phyloP scores from a whole-genome alignment of 53 echinoderm and acorn worm genomes.

The Henricia sp. region DNA sequence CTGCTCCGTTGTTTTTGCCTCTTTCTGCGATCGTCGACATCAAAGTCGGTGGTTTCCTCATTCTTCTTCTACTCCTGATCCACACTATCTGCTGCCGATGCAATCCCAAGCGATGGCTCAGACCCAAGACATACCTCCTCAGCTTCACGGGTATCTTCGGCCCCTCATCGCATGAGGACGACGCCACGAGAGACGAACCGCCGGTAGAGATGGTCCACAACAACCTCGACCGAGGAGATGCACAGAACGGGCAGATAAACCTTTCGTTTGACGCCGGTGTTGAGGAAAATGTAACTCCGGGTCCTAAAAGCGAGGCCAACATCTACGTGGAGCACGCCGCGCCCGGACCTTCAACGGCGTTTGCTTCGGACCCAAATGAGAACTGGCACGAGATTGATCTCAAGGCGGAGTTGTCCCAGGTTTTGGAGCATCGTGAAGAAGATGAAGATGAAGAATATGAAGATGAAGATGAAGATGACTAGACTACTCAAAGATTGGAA shows the following conservation, averaged over 20 bases:
- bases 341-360: background rate
- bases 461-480: too few relatives aligned
- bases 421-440: too few relatives aligned
- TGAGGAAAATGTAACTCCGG: background rate
- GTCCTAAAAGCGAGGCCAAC: background rate
- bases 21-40: background rate
- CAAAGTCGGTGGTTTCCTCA: constrained; percentile 4
- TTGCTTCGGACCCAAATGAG: background rate
- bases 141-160: constrained; percentile 17
- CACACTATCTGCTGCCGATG: constrained; percentile 27
- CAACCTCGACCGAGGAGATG: background rate
- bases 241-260: background rate
- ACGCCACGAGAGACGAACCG: background rate
- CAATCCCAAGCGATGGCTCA: constrained; percentile 14
- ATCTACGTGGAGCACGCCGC: background rate
- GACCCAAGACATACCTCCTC: constrained; percentile 14
- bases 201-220: background rate
- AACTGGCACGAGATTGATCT: constrained; percentile 5
- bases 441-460: too few relatives aligned
- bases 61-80: constrained; percentile 1
- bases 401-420: background rate
- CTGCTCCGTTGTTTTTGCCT: background rate
- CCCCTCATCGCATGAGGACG: background rate
- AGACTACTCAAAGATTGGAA: too few relatives aligned
- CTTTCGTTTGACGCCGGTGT: background rate